Evolutionary conservation across 2,113 vertebrate genomes (phyloP), one percentile per base, ranked within the genome.

Genomic region (Coreoperca whiteheadi): DNA sequence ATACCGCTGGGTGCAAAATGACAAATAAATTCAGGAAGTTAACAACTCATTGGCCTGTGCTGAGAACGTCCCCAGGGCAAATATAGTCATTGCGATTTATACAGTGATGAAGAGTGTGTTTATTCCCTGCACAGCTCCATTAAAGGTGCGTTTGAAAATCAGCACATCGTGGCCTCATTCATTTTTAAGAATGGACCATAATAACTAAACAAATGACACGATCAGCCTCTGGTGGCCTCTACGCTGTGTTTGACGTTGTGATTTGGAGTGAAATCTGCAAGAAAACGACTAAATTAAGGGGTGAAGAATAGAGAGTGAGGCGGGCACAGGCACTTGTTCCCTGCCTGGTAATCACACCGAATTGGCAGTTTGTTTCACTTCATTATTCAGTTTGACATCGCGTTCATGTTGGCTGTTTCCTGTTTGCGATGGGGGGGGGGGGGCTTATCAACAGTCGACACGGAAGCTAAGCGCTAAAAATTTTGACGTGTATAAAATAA

Each of bases 41-140:
- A 34, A 37, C 28, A 39, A 3, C 41, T 50, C 1, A 14, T 4
- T 12, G 59, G 14, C 4, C 34, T 18, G 30, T 7, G 2, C 20
- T 25, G 4, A 14, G 54, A 48, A 10, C 23, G 2, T 30, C 61
- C 61, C n/a, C 34, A 2, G 50, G 61, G 50, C 34, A 41, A 6
- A 32, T 66, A 15, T 66, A 56, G 67, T 77, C 18, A 77, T 2
- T n/a, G 37, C 23, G 63, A 56, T 67, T 77, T 46, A 67, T 23
- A 67, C n/a, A 21, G 57, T 10, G 56, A 34, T 48, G 20, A 30
- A 30, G 53, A 50, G 16, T 51, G 18, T 28, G 54, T 46, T 46
- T 34, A 23, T 32, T 46, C 56, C 25, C 56, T 23, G 28, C 51
- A 46, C 43, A 20, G 60, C 74, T 67, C 50, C 53, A 46, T 67